A percentile compares a stretch with the other conserved stretches of the same genome.
Evolutionary conservation across 2,797 vertebrate genomes (phyloP).

Genomic region (Micropoecilia bifurca): DNA sequence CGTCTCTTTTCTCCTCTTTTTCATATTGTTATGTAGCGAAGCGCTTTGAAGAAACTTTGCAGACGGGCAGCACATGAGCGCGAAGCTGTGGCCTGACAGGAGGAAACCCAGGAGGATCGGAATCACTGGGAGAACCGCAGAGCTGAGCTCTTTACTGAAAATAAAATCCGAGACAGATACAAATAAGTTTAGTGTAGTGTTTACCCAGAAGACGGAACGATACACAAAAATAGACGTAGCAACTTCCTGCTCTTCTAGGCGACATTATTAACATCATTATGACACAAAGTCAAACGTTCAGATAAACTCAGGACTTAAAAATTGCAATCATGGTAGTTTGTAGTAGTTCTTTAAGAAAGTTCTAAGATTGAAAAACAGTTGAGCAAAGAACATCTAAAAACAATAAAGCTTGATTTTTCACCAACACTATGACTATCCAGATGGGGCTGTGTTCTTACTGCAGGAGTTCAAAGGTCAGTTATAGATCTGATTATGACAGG

Average conservation of each 20-base stretch:
- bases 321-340: neutral
- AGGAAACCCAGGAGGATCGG: constrained; percentile 1
- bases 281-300: neutral
- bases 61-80: constrained; percentile 25
- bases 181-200: neutral
- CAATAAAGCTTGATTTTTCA: no score
- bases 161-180: neutral
- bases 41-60: constrained; percentile 38
- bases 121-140: constrained; percentile 2
- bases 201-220: neutral
- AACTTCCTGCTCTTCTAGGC: neutral
- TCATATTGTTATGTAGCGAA: constrained; percentile 18
- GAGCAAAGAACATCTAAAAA: neutral
- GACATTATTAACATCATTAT: no score
- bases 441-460: neutral
- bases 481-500: neutral
- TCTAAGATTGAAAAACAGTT: neutral
- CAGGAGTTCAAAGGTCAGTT: neutral
- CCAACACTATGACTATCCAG: neutral
- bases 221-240: neutral
- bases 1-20: constrained; percentile 1
- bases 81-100: constrained; percentile 23
- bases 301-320: neutral
- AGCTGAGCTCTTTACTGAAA: constrained; percentile 2
- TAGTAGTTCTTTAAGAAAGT: neutral